Percentiles rank a stretch among this genome's conserved stretches.
Conservation (phyloP, 1,140 invertebrate species). For the Asobara japonica region DNA sequence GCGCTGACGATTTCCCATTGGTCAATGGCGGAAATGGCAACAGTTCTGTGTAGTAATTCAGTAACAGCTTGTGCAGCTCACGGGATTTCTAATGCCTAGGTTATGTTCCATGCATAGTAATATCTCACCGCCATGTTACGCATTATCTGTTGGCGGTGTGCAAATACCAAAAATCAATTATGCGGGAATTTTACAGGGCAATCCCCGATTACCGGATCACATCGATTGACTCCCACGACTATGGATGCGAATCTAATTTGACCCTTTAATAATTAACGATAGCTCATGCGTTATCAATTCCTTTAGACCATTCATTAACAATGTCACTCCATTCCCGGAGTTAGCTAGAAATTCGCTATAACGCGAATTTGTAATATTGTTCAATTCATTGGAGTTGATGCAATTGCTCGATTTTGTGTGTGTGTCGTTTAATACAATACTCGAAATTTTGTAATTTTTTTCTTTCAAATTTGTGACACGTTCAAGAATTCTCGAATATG, state of each 20-base stretch:
- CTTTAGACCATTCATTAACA: too few relatives aligned
- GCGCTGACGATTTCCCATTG: constrained; percentile 23
- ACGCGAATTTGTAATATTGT: too few relatives aligned
- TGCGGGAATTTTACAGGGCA: neutral
- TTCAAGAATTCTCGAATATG: too few relatives aligned
- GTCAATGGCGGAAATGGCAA: constrained; percentile 44
- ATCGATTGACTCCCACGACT: neutral
- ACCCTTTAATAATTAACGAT: too few relatives aligned
- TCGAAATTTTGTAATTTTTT: too few relatives aligned
- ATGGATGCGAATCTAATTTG: neutral
- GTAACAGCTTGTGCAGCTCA: constrained; percentile 48
- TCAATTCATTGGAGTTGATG: too few relatives aligned
- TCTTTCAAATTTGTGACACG: too few relatives aligned
- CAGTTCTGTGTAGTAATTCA: constrained; percentile 49
- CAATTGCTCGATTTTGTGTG: too few relatives aligned
- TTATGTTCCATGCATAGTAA: constrained; percentile 8
- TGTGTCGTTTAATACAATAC: too few relatives aligned
- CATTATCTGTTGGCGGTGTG: neutral
- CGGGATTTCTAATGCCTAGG: constrained; percentile 1
- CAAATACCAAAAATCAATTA: constrained; percentile 14
- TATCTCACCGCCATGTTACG: constrained; percentile 38
- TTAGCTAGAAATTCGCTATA: too few relatives aligned
- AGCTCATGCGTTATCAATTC: too few relatives aligned
- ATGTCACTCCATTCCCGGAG: too few relatives aligned
- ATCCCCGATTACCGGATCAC: neutral